Conservation (phyloP, 2,797 vertebrate species). For the Anisognathus igniventris region DNA sequence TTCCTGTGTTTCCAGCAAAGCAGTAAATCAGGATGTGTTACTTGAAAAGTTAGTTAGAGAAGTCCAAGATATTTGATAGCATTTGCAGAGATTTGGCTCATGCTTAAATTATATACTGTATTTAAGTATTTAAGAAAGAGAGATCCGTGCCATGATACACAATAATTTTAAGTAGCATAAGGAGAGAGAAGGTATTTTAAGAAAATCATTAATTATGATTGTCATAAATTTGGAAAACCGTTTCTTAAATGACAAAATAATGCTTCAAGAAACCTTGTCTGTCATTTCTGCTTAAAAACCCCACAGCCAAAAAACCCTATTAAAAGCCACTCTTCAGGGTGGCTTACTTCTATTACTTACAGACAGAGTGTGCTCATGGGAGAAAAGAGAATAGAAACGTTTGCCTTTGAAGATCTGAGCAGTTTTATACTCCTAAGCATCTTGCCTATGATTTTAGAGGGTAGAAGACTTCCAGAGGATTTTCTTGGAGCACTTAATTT, state of each 20-base stretch:
- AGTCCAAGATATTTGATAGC: not conserved
- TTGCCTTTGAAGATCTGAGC: not conserved
- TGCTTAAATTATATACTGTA: not conserved
- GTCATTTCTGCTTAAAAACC: not conserved
- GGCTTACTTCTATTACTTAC: not conserved
- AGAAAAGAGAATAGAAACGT: not conserved
- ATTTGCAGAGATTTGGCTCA: slow-evolving; percentile 24
- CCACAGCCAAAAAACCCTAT: fast-evolving
- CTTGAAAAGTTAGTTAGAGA: slow-evolving; percentile 7
- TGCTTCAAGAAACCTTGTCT: not conserved
- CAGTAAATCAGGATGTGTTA: slow-evolving; percentile 12
- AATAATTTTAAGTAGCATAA: not conserved
- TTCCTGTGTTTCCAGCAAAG: not conserved
- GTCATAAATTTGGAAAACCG: not conserved
- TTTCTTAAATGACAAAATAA: not conserved
- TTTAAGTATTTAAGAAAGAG: slow-evolving; percentile 8
- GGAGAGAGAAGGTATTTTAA: not conserved
- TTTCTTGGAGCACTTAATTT: not conserved
- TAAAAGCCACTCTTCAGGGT: not conserved
- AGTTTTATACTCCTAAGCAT: not conserved
- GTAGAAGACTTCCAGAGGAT: not conserved
- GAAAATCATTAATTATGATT: not conserved
- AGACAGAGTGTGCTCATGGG: not conserved
- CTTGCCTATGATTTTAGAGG: not conserved
- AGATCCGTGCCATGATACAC: not conserved